These are phyloP conservation scores for Bemisia tabaci DNA, from an alignment of 1,140 invertebrate species.

Conservation along the genomic window DNA sequence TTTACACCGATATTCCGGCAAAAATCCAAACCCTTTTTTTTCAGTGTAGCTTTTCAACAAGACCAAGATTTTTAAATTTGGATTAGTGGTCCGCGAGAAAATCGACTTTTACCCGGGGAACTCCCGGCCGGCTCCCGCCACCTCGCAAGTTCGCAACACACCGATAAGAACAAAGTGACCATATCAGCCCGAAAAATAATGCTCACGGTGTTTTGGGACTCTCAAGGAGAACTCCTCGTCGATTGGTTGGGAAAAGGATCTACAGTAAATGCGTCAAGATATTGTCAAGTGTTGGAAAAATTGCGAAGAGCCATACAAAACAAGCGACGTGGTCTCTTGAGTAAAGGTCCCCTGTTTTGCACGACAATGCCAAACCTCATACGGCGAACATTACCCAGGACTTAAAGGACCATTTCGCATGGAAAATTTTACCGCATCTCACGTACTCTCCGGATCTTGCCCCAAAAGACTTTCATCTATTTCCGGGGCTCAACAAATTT, in stretches of 20 bases:
- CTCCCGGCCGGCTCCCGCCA: no score
- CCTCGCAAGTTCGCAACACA: no score
- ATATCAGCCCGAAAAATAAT: neutral
- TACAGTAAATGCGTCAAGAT: neutral
- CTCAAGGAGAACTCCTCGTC: neutral
- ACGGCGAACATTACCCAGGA: slow-evolving; percentile 20
- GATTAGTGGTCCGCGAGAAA: no score
- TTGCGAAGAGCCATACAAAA: neutral
- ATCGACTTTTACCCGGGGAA: no score
- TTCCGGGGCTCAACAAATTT: slow-evolving; percentile 17
- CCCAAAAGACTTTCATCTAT: slow-evolving; percentile 24
- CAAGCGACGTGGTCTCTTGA: neutral
- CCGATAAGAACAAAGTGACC: neutral
- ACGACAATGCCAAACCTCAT: slow-evolving; percentile 25
- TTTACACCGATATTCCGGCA: no score
- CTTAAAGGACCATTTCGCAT: slow-evolving; percentile 23
- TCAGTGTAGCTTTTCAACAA: no score
- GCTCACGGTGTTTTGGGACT: slow-evolving; percentile 7
- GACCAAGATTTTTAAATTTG: no score
- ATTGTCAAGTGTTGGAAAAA: neutral
- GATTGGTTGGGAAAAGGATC: neutral
- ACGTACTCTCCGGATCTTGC: slow-evolving; percentile 24
- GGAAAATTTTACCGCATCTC: slow-evolving; percentile 24
- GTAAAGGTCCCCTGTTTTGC: slow-evolving; percentile 5
- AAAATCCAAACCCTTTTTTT: no score